Percentiles rank a stretch among this genome's conserved stretches.
These are phyloP conservation scores for Gallinago solitaria DNA, from an alignment of 2,797 vertebrate genomes.

Conservation along the genomic window DNA sequence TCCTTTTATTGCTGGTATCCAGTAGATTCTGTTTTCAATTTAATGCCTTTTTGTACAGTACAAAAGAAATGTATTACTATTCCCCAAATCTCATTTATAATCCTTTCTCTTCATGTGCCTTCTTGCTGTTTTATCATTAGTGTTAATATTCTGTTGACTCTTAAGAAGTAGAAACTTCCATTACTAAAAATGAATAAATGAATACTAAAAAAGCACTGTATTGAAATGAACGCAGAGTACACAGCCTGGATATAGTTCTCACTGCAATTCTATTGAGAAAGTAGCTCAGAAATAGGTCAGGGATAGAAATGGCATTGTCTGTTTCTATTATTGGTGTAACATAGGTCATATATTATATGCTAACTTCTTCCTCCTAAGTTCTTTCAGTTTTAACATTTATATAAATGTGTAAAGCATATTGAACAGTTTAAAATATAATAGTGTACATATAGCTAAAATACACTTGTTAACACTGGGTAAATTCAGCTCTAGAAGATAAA, in stretches of 20 bases:
- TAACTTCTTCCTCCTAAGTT: background rate
- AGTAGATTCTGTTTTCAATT: constrained; percentile 4
- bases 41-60: background rate
- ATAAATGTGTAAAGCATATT: background rate
- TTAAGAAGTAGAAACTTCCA: constrained; percentile 44
- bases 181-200: constrained; percentile 64
- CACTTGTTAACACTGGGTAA: background rate
- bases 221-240: background rate
- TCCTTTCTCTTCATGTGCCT: constrained; percentile 12
- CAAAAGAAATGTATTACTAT: constrained; percentile 36
- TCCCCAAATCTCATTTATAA: constrained; percentile 48
- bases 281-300: background rate
- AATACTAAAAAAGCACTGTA: constrained; percentile 49
- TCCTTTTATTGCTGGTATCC: background rate
- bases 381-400: background rate
- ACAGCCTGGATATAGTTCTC: background rate
- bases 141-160: constrained; percentile 59
- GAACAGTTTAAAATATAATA: background rate
- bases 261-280: background rate
- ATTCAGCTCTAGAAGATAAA: background rate
- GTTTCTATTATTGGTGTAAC: background rate
- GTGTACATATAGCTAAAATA: rapidly evolving
- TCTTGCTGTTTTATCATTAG: constrained; percentile 62
- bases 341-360: background rate
- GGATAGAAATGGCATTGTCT: background rate